A percentile compares a stretch with the other conserved stretches of the same genome.
phyloP scores from a whole-genome alignment of 2,797 vertebrate species.

The Champsocephalus gunnari region DNA sequence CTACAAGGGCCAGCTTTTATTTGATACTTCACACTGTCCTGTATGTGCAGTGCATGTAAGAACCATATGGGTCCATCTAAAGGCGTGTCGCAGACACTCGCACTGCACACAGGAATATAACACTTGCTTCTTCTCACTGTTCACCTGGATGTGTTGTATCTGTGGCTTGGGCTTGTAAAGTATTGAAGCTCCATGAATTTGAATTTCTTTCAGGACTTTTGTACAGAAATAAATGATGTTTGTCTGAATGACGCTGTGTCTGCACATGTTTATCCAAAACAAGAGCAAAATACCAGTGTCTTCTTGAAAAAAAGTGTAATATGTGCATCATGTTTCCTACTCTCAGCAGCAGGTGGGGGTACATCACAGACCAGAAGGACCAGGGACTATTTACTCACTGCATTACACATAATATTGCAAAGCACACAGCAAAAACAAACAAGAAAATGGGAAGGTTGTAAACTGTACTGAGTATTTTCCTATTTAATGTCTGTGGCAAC shows the following conservation, averaged over 20 bases:
- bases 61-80: conserved; percentile 62
- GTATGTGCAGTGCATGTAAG: conserved; percentile 74
- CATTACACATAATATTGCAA: no score
- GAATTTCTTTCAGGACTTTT: conserved; percentile 69
- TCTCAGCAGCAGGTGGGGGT: not conserved
- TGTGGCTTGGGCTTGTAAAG: conserved; percentile 78
- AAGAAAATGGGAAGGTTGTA: no score
- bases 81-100: conserved; percentile 38
- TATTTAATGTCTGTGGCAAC: no score
- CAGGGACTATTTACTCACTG: not conserved
- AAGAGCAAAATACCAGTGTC: not conserved
- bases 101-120: conserved; percentile 63
- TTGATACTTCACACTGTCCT: conserved; percentile 62
- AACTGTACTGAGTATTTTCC: no score
- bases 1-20: conserved; percentile 82
- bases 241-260: conserved; percentile 1
- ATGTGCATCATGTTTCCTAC: no score
- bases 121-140: conserved; percentile 70
- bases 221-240: conserved; percentile 82
- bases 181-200: conserved; percentile 69
- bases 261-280: not conserved
- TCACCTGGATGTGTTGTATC: conserved; percentile 77
- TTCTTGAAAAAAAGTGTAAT: no score
- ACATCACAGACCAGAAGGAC: not conserved
- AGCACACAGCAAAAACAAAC: no score